Conservation (phyloP, 2,888 invertebrate species). For the Megalurothrips usitatus region DNA sequence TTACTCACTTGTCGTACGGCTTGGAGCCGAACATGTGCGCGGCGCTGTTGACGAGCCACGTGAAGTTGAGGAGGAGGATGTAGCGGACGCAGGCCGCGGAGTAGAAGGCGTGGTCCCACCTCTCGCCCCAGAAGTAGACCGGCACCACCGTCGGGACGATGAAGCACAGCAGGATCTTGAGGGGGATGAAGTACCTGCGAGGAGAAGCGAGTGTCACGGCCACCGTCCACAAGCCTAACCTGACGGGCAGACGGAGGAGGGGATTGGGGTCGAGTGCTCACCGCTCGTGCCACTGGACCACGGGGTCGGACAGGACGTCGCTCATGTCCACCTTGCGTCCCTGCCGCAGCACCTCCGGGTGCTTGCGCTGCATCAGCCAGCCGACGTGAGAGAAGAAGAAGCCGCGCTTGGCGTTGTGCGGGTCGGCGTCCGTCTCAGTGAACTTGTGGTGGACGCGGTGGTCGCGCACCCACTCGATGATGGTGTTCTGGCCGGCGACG, state of each 20-base stretch:
- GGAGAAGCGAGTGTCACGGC: slow-evolving; percentile 40
- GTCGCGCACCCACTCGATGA: slow-evolving; percentile 70
- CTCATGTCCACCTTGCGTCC: slow-evolving; percentile 77
- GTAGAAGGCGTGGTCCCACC: slow-evolving; percentile 48
- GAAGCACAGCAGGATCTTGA: slow-evolving; percentile 54
- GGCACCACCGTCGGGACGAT: slow-evolving; percentile 56
- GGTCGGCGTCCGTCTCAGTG: slow-evolving; percentile 74
- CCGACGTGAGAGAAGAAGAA: slow-evolving; percentile 92
- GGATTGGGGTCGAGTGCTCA: slow-evolving; percentile 48
- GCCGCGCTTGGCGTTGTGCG: slow-evolving; percentile 73
- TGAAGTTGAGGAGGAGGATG: slow-evolving; percentile 68
- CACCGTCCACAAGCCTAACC: no score
- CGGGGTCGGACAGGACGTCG: slow-evolving; percentile 71
- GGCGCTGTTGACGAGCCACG: slow-evolving; percentile 87
- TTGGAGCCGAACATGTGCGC: slow-evolving; percentile 74
- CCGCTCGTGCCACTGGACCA: slow-evolving; percentile 73
- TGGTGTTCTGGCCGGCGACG: slow-evolving; percentile 53
- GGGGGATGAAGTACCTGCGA: slow-evolving; percentile 49
- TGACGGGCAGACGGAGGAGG: no score
- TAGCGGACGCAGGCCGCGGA: slow-evolving; percentile 62
- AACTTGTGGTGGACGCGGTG: slow-evolving; percentile 72
- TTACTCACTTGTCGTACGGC: slow-evolving; percentile 65
- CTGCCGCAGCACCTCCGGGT: slow-evolving; percentile 73
- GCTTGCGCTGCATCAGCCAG: slow-evolving; percentile 87
- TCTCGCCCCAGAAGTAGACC: slow-evolving; percentile 54